Evolutionary conservation across 1,140 invertebrate genomes (phyloP).

Genomic region (Pinna nobilis): DNA sequence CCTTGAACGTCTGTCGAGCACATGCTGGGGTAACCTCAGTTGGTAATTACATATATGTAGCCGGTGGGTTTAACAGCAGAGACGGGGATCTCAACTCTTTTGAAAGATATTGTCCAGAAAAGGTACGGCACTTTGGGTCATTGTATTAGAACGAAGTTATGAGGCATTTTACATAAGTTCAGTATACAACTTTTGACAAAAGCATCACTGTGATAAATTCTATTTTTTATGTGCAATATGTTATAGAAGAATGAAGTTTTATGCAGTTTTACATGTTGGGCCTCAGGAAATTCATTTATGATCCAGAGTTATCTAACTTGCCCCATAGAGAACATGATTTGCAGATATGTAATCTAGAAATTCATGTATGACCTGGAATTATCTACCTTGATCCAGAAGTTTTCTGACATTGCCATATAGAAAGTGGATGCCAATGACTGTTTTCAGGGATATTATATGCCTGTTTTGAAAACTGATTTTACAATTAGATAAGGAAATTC

Average conservation of each 20-base stretch:
- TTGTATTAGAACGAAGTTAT: conserved; percentile 1
- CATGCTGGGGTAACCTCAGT: conserved; percentile 92
- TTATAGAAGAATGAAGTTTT: not conserved
- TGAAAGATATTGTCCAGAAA: conserved; percentile 91
- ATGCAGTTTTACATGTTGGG: not conserved
- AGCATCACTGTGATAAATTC: not conserved
- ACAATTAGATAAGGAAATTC: too few relatives aligned
- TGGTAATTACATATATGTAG: conserved; percentile 86
- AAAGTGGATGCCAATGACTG: too few relatives aligned
- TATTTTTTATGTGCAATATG: not conserved
- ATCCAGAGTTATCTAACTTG: too few relatives aligned
- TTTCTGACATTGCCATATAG: too few relatives aligned
- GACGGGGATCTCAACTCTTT: conserved; percentile 85
- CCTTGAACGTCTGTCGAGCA: conserved; percentile 86
- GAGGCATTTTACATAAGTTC: not conserved
- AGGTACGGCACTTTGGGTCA: too few relatives aligned
- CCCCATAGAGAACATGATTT: too few relatives aligned
- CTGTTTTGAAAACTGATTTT: too few relatives aligned
- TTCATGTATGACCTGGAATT: too few relatives aligned
- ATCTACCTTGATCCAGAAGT: too few relatives aligned
- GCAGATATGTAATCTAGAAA: too few relatives aligned
- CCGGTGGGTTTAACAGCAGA: conserved; percentile 88
- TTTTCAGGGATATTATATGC: too few relatives aligned
- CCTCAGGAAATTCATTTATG: not conserved
- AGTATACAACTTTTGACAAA: not conserved